A percentile compares a stretch with the other conserved stretches of the same genome.
phyloP scores from a whole-genome alignment of 2,113 vertebrate genomes.

The Dascyllus trimaculatus region DNA sequence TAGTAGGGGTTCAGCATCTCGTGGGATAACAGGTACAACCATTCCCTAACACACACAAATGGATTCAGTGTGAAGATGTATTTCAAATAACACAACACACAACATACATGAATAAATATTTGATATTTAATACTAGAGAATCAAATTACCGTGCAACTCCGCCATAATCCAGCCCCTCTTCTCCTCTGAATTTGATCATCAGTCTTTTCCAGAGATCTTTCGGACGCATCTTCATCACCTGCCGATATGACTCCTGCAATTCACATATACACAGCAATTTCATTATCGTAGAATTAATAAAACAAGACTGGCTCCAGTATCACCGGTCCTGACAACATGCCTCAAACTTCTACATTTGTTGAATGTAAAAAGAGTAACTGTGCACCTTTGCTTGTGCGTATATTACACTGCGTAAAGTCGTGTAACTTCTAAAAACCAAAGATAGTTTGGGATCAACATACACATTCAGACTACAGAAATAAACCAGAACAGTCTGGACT shows the following conservation, averaged over 20 bases:
- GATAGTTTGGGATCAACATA: not conserved
- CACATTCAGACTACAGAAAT: slow-evolving; percentile 2
- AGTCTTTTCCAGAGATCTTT: slow-evolving; percentile 99
- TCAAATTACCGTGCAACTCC: slow-evolving; percentile 93
- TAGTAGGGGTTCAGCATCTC: slow-evolving; percentile 99
- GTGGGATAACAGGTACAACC: slow-evolving; percentile 97
- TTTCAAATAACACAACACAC: not conserved
- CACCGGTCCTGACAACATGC: not conserved
- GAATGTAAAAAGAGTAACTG: too few relatives aligned
- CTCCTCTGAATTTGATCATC: slow-evolving; percentile 99
- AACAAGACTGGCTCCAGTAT: not conserved
- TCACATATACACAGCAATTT: slow-evolving; percentile 6
- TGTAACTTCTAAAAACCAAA: not conserved
- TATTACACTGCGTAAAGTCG: not conserved
- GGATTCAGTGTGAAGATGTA: not conserved
- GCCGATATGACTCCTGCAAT: slow-evolving; percentile 95
- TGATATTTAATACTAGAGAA: not conserved
- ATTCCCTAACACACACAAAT: slow-evolving; percentile 87
- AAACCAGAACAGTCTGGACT: not conserved
- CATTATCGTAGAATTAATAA: not conserved
- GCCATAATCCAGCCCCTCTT: slow-evolving; percentile 98
- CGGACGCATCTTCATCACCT: slow-evolving; percentile 99
- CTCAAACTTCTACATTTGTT: too few relatives aligned
- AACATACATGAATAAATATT: not conserved
- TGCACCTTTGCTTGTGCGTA: not conserved